These are phyloP conservation scores for Hyles lineata DNA, from an alignment of 2,888 invertebrate genomes.

Conservation along the genomic window DNA sequence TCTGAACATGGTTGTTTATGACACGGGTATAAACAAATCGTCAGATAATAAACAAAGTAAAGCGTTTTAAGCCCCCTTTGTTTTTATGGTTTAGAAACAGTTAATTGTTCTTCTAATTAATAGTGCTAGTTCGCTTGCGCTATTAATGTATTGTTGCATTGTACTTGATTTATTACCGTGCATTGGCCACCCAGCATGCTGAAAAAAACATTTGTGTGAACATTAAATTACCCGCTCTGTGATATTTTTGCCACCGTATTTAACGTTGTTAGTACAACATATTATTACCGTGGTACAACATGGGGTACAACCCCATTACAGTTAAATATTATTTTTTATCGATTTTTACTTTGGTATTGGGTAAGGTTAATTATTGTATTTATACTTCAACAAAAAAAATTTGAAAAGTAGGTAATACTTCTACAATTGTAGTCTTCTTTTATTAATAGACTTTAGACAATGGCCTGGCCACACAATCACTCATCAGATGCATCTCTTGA, in stretches of 20 bases:
- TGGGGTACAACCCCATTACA: too few species aligned
- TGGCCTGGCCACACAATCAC: too few species aligned
- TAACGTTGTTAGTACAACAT: too few species aligned
- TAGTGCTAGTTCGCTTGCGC: conserved; percentile 1
- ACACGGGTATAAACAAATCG: neutral
- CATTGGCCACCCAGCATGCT: conserved; percentile 10
- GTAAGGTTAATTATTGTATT: too few species aligned
- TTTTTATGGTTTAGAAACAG: conserved; percentile 9
- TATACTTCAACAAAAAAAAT: too few species aligned
- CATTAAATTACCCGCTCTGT: neutral
- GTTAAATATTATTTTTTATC: too few species aligned
- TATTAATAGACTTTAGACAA: too few species aligned
- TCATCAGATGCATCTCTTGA: too few species aligned
- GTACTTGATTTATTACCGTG: conserved; percentile 7
- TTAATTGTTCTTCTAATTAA: conserved; percentile 9
- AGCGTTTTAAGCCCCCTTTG: conserved; percentile 14
- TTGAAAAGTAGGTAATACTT: too few species aligned
- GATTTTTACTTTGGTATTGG: too few species aligned
- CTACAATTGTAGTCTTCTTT: too few species aligned
- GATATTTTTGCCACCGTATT: neutral
- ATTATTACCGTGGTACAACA: too few species aligned
- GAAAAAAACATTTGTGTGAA: neutral
- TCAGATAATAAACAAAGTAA: conserved; percentile 8
- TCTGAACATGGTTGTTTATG: neutral
- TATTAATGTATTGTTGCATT: neutral